A percentile compares a stretch with the other conserved stretches of the same genome.
phyloP scores from a whole-genome alignment of 2,888 invertebrate genomes.

The Serrognathus titanus region DNA sequence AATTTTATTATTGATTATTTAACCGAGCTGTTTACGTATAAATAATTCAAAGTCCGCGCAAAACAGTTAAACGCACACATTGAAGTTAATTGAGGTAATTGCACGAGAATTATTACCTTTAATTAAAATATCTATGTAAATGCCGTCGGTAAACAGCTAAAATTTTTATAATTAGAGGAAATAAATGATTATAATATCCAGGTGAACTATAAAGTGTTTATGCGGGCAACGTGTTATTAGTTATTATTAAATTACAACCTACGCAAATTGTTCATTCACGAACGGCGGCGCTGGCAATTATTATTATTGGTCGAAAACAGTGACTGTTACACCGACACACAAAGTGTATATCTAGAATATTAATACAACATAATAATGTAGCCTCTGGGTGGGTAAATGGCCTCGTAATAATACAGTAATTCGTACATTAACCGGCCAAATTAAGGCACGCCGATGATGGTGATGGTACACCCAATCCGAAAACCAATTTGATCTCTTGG shows the following conservation, averaged over 20 bases:
- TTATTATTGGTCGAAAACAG: conserved; percentile 9
- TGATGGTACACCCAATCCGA: no score
- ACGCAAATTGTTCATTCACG: conserved; percentile 19
- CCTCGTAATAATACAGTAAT: background rate
- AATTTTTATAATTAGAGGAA: conserved; percentile 16
- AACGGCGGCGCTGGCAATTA: conserved; percentile 4
- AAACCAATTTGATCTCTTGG: no score
- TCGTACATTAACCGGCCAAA: no score
- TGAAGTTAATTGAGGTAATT: no score
- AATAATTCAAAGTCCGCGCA: no score
- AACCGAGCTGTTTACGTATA: no score
- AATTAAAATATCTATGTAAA: conserved; percentile 2
- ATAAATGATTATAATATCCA: conserved; percentile 20
- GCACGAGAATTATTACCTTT: background rate
- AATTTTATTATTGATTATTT: no score
- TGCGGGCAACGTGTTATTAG: conserved; percentile 25
- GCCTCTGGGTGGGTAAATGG: conserved; percentile 7
- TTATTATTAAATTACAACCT: conserved; percentile 24
- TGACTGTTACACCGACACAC: conserved; percentile 5
- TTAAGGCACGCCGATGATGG: no score
- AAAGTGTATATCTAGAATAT: background rate
- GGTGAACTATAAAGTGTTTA: conserved; percentile 21
- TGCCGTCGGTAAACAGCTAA: background rate
- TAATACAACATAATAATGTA: conserved; percentile 4
- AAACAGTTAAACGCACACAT: no score